phyloP scores from a whole-genome alignment of 1,140 invertebrate genomes.

The Mycetomoellerius zeteki region DNA sequence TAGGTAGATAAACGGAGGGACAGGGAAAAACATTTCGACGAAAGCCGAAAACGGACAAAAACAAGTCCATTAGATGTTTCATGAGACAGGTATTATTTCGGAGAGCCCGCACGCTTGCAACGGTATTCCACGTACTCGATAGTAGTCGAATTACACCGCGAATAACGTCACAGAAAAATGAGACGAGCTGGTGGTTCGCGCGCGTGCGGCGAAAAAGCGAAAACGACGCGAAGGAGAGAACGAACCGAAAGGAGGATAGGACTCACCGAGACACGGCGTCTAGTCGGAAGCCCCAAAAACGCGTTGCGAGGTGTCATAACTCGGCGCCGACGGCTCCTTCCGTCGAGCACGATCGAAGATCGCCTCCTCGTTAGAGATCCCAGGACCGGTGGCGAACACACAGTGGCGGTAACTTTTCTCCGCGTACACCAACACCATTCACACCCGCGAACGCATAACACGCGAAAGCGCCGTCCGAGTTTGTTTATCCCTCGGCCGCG shows the following conservation, averaged over 20 bases:
- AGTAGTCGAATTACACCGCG: neutral
- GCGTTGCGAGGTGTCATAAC: conserved; percentile 38
- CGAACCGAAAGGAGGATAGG: neutral
- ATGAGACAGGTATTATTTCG: neutral
- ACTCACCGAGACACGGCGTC: conserved; percentile 32
- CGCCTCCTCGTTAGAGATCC: conserved; percentile 9
- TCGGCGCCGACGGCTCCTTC: neutral
- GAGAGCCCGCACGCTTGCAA: neutral
- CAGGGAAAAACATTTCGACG: neutral
- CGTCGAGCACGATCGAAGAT: conserved; percentile 22
- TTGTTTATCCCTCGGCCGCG: conserved; percentile 17
- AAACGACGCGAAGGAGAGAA: neutral
- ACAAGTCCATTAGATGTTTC: neutral
- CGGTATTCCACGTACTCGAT: neutral
- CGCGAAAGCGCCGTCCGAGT: neutral
- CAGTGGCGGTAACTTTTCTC: conserved; percentile 20
- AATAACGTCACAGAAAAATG: neutral
- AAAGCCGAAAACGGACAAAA: conserved; percentile 6
- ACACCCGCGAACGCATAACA: conserved; percentile 35
- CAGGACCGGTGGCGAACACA: neutral
- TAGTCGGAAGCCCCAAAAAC: neutral
- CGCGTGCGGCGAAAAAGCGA: conserved; percentile 1
- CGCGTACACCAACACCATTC: conserved; percentile 18
- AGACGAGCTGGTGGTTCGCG: neutral
- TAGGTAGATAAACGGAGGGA: neutral